Evolutionary conservation across 2,113 vertebrate genomes (phyloP).

Genomic region (Plecturocebus donacophilus): DNA sequence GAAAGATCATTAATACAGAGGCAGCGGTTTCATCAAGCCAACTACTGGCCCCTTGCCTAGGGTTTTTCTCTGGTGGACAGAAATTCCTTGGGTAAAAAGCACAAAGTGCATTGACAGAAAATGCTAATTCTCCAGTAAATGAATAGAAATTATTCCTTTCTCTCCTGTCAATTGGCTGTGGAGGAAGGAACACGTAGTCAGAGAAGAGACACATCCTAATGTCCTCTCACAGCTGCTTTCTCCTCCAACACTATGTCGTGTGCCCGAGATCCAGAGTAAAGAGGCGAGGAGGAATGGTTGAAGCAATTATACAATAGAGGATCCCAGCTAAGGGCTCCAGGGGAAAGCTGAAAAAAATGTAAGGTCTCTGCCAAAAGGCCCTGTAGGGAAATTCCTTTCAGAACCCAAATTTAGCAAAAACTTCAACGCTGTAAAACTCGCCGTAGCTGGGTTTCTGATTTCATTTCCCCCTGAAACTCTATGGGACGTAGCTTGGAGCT

Average conservation of each 20-base stretch:
- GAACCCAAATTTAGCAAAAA: conserved; percentile 65
- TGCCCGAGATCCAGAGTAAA: not conserved
- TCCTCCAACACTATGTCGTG: not conserved
- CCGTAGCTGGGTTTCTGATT: conserved; percentile 48
- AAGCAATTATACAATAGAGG: not conserved
- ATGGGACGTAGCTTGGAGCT: not conserved
- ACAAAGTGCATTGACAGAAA: not conserved
- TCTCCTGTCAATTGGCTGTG: not conserved
- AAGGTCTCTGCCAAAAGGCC: conserved; percentile 30
- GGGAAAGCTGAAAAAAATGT: not conserved
- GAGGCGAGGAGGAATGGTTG: not conserved
- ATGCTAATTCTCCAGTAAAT: not conserved
- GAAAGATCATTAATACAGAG: not conserved
- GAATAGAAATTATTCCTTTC: not conserved
- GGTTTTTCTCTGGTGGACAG: not conserved
- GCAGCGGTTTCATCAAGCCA: not conserved
- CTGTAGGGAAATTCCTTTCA: conserved; percentile 62
- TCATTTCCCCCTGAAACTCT: conserved; percentile 49
- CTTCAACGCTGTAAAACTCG: conserved; percentile 44
- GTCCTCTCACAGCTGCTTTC: not conserved
- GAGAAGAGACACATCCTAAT: not conserved
- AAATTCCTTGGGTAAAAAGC: not conserved
- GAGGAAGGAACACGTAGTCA: not conserved
- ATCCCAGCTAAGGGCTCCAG: conserved; percentile 4
- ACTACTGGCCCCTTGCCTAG: not conserved